Evolutionary conservation across 2,113 vertebrate genomes (phyloP), one percentile per base, ranked within the genome.

Genomic region (Hippolais icterina): DNA sequence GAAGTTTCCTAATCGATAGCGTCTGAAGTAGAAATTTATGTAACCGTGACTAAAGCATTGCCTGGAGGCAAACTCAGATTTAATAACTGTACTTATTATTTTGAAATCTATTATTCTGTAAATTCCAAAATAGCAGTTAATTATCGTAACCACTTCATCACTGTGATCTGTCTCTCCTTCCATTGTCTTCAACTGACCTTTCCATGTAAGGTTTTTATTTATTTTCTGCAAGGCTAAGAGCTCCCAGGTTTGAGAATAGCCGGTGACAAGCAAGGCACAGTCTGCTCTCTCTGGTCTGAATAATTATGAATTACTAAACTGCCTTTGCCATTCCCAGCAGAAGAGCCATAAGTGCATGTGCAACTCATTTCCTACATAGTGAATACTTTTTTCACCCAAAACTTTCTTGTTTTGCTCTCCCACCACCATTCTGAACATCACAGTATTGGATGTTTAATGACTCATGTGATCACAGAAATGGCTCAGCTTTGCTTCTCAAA

Each of bases 31-130:
- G 53, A 49, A 65, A 54, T 92, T 35, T 61, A 44, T 64, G 41
- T 63, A 63, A 60, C 33, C 17, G 6, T 37, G 64, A 59, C 42
- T 54, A 54, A 80, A 91, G 4, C 29, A 31, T 77, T 39, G 52
- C 63, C 86, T 76, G 46, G 57, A 83, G 63, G 42, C n/a, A 80
- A 80, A 64, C 41, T 83, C 50, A 16, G 18, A 41, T 71, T 57
- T 85, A 78, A 66, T 90, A 85, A 47, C 21, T 47, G n/a, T n/a
- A 54, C 60, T 89, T 86, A 79, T 44, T 90, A 77, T 74, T 94
- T 90, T 54, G 66, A 80, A 77, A 74, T 59, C 23, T 80, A 4
- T 90, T 90, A 41, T 52, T 87, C 44, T 72, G 1, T 64, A 75
- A 64, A 61, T 65, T 15, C 60, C 41, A 65, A 89, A 93, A 37